Percentiles rank a stretch among this genome's conserved stretches.
phyloP scores from a whole-genome alignment of 2,888 invertebrate genomes.

The Aethes cnicana region DNA sequence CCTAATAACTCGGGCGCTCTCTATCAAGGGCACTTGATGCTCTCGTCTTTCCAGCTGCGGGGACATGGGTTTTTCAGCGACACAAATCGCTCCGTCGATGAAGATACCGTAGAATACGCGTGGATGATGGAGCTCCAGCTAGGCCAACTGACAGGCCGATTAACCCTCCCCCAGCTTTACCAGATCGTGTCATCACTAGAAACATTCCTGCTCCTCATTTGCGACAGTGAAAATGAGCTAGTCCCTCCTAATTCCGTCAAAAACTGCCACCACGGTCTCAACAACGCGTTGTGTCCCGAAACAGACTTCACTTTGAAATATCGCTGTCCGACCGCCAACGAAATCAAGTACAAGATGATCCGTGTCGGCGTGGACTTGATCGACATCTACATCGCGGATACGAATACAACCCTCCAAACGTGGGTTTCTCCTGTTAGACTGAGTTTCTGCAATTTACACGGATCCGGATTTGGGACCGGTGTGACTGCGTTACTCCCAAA shows the following conservation, averaged over 20 bases:
- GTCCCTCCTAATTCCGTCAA: slow-evolving; percentile 90
- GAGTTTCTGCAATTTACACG: slow-evolving; percentile 97
- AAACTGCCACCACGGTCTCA: slow-evolving; percentile 90
- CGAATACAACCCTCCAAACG: slow-evolving; percentile 92
- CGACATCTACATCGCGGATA: slow-evolving; percentile 95
- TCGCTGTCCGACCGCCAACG: slow-evolving; percentile 89
- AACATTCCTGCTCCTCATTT: slow-evolving; percentile 91
- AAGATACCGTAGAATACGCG: slow-evolving; percentile 97
- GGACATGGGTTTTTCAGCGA: slow-evolving; percentile 99
- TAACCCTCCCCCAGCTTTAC: slow-evolving; percentile 94
- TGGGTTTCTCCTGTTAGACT: slow-evolving; percentile 95
- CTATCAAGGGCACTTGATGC: slow-evolving; percentile 91
- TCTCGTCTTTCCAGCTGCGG: slow-evolving; percentile 93
- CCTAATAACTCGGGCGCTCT: slow-evolving; percentile 73
- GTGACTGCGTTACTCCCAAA: slow-evolving; percentile 92
- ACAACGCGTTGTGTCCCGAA: slow-evolving; percentile 86
- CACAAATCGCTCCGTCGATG: slow-evolving; percentile 92
- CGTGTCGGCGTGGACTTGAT: slow-evolving; percentile 93
- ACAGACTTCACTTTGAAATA: slow-evolving; percentile 87
- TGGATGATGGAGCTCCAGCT: slow-evolving; percentile 98
- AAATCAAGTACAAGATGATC: slow-evolving; percentile 96
- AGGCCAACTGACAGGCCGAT: slow-evolving; percentile 95
- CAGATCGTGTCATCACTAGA: slow-evolving; percentile 94
- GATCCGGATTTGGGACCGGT: slow-evolving; percentile 93
- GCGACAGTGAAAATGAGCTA: slow-evolving; percentile 94